phyloP scores from a whole-genome alignment of 2,888 invertebrate species.

The Lepeophtheirus nordmannii region DNA sequence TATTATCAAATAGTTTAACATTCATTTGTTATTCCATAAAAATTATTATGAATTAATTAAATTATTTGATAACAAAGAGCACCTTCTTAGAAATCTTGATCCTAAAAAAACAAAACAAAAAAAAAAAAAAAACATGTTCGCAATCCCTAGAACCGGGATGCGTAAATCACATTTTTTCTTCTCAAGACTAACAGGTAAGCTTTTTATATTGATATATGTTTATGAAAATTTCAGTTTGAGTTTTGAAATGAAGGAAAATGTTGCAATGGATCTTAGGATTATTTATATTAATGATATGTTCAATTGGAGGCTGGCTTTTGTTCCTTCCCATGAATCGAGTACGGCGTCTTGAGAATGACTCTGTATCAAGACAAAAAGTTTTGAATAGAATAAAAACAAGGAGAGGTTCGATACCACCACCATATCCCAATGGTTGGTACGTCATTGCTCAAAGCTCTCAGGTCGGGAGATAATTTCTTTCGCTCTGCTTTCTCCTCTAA shows the following conservation, averaged over 20 bases:
- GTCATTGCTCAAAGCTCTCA: slow-evolving; percentile 52
- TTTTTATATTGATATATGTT: neutral
- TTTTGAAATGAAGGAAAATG: slow-evolving; percentile 1
- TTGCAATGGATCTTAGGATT: neutral
- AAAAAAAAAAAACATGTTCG: slow-evolving; percentile 1
- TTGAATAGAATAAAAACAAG: slow-evolving; percentile 38
- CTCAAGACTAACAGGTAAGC: neutral
- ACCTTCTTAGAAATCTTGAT: too few species aligned
- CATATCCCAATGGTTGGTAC: slow-evolving; percentile 82
- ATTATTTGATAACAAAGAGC: too few species aligned
- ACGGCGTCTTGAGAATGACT: neutral
- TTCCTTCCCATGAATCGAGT: slow-evolving; percentile 17
- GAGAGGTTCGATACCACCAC: slow-evolving; percentile 56
- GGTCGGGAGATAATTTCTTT: slow-evolving; percentile 34
- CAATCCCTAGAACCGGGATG: neutral
- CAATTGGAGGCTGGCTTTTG: neutral
- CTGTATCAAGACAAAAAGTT: slow-evolving; percentile 26
- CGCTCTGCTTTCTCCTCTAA: neutral
- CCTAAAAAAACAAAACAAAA: too few species aligned
- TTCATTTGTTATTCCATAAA: too few species aligned
- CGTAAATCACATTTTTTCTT: slow-evolving; percentile 1
- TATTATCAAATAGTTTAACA: too few species aligned
- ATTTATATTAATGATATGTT: neutral
- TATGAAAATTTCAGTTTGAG: neutral
- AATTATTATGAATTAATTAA: too few species aligned